A percentile compares a stretch with the other conserved stretches of the same genome.
Conservation (phyloP, 2,113 vertebrate species). For the Ursus arctos region DNA sequence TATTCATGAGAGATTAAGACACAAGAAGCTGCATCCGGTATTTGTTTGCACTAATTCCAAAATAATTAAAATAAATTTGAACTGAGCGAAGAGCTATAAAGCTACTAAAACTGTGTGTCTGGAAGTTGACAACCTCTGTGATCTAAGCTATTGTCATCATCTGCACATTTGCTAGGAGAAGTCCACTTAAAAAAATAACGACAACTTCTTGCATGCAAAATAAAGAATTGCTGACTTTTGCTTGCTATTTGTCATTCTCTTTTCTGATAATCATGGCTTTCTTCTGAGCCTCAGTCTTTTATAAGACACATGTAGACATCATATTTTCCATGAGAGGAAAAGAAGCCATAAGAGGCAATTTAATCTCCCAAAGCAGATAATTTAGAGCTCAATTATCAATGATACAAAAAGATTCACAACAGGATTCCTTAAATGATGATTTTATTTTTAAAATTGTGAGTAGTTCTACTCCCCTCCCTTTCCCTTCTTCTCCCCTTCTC, state of each 20-base stretch:
- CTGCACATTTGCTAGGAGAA: background rate
- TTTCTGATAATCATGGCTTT: background rate
- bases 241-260: background rate
- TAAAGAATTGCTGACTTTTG: background rate
- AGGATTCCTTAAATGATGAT: background rate
- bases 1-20: conserved; percentile 76
- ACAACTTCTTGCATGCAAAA: background rate
- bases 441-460: background rate
- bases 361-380: background rate
- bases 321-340: background rate
- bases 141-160: background rate
- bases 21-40: conserved; percentile 77
- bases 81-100: conserved; percentile 9
- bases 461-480: background rate
- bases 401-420: background rate
- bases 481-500: fast-evolving
- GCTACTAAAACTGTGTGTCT: background rate
- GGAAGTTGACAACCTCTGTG: background rate
- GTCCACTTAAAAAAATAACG: background rate
- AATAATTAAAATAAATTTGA: conserved; percentile 70
- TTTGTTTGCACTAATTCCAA: conserved; percentile 79
- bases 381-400: background rate
- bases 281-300: background rate
- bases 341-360: background rate
- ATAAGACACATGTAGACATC: background rate